Evolutionary conservation across 1,140 invertebrate genomes (phyloP), one percentile per base, ranked within the genome.

Genomic region (Drosophila azteca): DNA sequence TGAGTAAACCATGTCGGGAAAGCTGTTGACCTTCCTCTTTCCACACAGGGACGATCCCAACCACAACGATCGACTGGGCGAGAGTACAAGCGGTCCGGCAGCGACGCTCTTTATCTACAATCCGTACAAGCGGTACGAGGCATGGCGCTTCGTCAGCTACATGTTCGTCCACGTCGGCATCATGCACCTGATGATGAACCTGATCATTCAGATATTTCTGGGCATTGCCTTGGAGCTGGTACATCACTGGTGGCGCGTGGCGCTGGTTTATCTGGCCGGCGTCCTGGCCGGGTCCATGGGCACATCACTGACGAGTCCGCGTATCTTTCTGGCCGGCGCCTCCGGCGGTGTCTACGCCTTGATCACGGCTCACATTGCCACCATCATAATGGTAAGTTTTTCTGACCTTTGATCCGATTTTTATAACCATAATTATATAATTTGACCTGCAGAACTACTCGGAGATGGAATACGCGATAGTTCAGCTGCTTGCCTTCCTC

Each of bases 161-260:
- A 99, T 99, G 97, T 96, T 99, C 90, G 98, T 99, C 39, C 98
- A 99, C 92, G 95, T 98, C 63, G 97, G 97, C 96, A 96, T 88
- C 9, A 90, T 88, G 90, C 98, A 99, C 91, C 93, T 99, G n/a
- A 92, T 97, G 54, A 96, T 97, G 59, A 99, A 99, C 90, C 92
- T 99, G 13, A 91, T 98, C 15, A 97, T 99, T 48, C 98, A 99
- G 93, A 93, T 99, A 51, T 93, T 98, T 88, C 93, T 99, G 49
- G 98, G 98, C 2, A 94, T 99, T 20, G 97, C 97, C 0, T 91
- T 99, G 53, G 98, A 99, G 92, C 96, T 99, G 95, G 98, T 99
- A 8, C 98, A 99, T 91, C 95, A 96, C 77, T 98, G 96, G 95
- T 98, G 97, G 97, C 93, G 97, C 51, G 96, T 99, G 3, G 92